Evolutionary conservation across 2,797 vertebrate species (phyloP), one percentile per base, ranked within the genome.

Genomic region (Parauchenoglanis punctatus): DNA sequence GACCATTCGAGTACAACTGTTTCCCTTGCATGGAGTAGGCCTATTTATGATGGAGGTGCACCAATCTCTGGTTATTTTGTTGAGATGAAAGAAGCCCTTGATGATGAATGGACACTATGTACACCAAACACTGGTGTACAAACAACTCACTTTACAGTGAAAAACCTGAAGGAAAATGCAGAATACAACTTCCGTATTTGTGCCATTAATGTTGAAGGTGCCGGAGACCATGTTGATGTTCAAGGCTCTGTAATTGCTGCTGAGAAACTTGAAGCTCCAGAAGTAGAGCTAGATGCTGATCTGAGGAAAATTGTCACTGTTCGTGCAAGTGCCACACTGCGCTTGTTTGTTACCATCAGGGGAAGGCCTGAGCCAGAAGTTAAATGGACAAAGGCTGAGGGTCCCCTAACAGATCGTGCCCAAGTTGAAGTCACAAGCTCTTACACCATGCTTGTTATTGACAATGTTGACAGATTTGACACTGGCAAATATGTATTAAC

Each of bases 41-140:
- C 99, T 67, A 99, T 99, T 90, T 99, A 99, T 94, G 99, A 99
- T 84, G 99, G 99, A 91, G 98, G 98, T 86, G 97, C 97, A 96
- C 97, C 99, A 94, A 97, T 99, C 94, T 96, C 98, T 92, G 97
- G 97, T 91, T 99, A 99, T 90, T 97, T 99, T 92, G 96, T 99
- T 89, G 99, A 99, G 93, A 96, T 96, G 86, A 97, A 96, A 90
- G 95, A 99, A 87, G 91, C 94, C 35, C 96, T 92, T 90, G 94
- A 95, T 2, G 97, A 97, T 81, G 98, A 99, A 92, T 99, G 99
- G 99, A 94, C 96, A 89, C 98, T 98, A 91, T 99, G 97, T 91
- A 99, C 99, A 75, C 97, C 98, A 91, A 92, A 97, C 85, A 97
- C 96, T 88, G 99, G 99, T 94, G 96, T 99, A 89, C 95, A 95